A percentile compares a stretch with the other conserved stretches of the same genome.
Conservation (phyloP, 2,113 vertebrate species). For the cat (Felis catus) region DNA sequence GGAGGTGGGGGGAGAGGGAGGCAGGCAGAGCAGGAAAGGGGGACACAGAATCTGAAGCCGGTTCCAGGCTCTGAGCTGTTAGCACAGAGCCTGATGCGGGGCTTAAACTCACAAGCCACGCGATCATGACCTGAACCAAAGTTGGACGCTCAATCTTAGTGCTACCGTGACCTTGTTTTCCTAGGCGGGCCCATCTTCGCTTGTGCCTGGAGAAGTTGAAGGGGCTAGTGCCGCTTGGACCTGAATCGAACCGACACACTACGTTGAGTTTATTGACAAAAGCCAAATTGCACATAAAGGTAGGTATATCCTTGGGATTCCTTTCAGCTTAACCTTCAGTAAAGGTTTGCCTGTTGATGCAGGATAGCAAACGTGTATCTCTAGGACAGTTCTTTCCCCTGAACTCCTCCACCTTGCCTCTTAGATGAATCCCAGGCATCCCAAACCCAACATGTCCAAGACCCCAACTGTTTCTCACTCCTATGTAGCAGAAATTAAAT, state of each 20-base stretch:
- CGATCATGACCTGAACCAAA: too few species aligned
- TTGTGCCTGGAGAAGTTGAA: conserved; percentile 96
- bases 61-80: too few species aligned
- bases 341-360: background rate
- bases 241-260: conserved; percentile 92
- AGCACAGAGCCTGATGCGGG: too few species aligned
- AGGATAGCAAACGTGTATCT: background rate
- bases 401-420: background rate
- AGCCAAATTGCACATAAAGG: conserved; percentile 96
- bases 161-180: conserved; percentile 1
- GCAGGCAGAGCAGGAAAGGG: too few species aligned
- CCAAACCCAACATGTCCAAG: background rate
- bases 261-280: conserved; percentile 95
- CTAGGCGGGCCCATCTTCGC: conserved; percentile 94
- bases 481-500: background rate
- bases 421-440: background rate
- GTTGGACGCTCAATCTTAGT: background rate
- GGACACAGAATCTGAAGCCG: too few species aligned
- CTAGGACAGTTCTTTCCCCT: background rate
- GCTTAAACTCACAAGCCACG: too few species aligned
- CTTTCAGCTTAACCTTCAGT: background rate
- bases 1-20: too few species aligned
- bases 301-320: conserved; percentile 72
- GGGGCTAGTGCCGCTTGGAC: conserved; percentile 93
- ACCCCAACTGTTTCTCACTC: background rate